A percentile compares a stretch with the other conserved stretches of the same genome.
Evolutionary conservation across 92 coral and sea anemone species (phyloP).

Genomic region (Epizoanthus fatuus): DNA sequence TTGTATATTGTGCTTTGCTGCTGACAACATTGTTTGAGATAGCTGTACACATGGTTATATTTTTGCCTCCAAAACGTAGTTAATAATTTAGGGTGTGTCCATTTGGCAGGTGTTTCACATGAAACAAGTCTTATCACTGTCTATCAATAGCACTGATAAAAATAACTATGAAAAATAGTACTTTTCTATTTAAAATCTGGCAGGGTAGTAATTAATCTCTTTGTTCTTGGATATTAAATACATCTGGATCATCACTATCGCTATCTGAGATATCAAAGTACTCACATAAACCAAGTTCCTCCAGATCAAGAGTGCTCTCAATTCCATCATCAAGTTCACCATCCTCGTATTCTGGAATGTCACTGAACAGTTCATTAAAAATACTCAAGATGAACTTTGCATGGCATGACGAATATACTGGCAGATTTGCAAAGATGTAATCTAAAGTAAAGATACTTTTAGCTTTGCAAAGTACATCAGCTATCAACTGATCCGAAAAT

Average conservation of each 20-base stretch:
- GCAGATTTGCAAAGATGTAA: no score
- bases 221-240: neutral
- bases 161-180: no score
- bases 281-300: neutral
- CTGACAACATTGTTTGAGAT: no score
- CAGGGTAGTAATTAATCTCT: neutral
- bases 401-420: conserved; percentile 14
- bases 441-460: conserved; percentile 10
- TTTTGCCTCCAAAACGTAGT: no score
- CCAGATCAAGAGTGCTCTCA: neutral
- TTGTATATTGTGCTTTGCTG: neutral
- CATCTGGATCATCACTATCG: conserved; percentile 41
- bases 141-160: no score
- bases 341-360: conserved; percentile 28
- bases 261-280: conserved; percentile 45
- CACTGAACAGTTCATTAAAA: conserved; percentile 37
- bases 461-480: conserved; percentile 34
- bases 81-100: neutral
- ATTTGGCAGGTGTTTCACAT: no score
- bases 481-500: conserved; percentile 40
- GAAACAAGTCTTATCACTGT: no score
- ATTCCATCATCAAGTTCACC: neutral
- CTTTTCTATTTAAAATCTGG: neutral
- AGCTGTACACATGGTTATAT: no score
- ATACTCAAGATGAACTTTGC: conserved; percentile 30